Conservation (phyloP, 2,113 vertebrate genomes). For the Eleginops maclovinus region DNA sequence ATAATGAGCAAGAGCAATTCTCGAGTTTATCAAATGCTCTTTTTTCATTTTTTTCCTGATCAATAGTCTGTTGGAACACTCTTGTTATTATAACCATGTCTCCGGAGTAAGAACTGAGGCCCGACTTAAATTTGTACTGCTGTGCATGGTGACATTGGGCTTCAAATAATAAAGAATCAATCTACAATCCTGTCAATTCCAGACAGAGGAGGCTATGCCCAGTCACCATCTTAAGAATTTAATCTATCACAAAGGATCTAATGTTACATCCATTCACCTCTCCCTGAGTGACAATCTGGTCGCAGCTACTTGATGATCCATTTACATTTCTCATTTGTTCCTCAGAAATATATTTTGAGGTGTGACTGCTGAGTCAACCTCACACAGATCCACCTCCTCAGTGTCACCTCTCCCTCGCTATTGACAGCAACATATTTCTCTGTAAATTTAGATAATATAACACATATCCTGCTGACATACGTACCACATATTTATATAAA, state of each 20-base stretch:
- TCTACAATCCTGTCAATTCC: neutral
- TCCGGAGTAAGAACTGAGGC: neutral
- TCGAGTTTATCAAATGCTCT: neutral
- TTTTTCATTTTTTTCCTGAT: neutral
- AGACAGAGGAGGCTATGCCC: neutral
- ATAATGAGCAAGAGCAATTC: neutral
- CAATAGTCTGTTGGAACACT: neutral
- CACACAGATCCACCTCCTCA: neutral
- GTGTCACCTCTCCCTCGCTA: neutral
- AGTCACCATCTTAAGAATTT: neutral
- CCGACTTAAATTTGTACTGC: neutral
- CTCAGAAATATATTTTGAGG: neutral
- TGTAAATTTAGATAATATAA: neutral
- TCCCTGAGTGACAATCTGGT: neutral
- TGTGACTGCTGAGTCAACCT: neutral
- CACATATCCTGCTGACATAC: neutral
- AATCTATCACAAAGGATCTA: neutral
- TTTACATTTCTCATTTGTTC: neutral
- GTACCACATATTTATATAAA: conserved; percentile 2
- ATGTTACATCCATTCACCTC: neutral
- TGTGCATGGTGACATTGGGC: neutral
- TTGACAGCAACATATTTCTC: conserved; percentile 6
- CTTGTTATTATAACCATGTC: neutral
- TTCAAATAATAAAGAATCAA: neutral
- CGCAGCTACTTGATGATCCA: neutral